Conservation (phyloP, 2,888 invertebrate genomes). For the Amorpha juglandis region DNA sequence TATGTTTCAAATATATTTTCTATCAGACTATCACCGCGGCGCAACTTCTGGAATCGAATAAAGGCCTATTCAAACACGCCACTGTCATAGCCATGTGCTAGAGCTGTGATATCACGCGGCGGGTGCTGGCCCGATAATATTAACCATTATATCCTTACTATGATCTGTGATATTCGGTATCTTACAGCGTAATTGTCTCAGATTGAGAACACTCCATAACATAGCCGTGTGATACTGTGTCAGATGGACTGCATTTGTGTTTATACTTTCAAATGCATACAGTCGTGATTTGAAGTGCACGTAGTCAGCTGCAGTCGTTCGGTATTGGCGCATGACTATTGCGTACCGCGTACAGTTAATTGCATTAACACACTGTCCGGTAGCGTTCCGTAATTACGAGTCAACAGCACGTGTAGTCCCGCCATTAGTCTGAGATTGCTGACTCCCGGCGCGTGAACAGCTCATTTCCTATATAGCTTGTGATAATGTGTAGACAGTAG, state of each 20-base stretch:
- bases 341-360: too few relatives aligned
- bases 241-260: background rate
- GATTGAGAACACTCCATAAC: background rate
- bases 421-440: background rate
- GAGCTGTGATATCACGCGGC: slow-evolving; percentile 12
- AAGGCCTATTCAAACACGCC: slow-evolving; percentile 14
- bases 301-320: too few relatives aligned
- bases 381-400: too few relatives aligned
- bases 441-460: slow-evolving; percentile 10
- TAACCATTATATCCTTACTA: too few relatives aligned
- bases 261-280: background rate
- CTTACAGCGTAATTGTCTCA: background rate
- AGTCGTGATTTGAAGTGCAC: too few relatives aligned
- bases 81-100: background rate
- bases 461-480: background rate
- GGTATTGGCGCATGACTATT: too few relatives aligned
- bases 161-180: background rate
- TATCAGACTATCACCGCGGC: background rate
- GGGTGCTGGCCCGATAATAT: background rate
- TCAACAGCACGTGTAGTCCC: background rate
- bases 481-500: slow-evolving; percentile 22
- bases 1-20: too few relatives aligned
- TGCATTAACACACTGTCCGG: too few relatives aligned
- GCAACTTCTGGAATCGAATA: background rate
- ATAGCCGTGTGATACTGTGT: background rate